Conservation (phyloP, 1,140 invertebrate species). For the Samia ricini region DNA sequence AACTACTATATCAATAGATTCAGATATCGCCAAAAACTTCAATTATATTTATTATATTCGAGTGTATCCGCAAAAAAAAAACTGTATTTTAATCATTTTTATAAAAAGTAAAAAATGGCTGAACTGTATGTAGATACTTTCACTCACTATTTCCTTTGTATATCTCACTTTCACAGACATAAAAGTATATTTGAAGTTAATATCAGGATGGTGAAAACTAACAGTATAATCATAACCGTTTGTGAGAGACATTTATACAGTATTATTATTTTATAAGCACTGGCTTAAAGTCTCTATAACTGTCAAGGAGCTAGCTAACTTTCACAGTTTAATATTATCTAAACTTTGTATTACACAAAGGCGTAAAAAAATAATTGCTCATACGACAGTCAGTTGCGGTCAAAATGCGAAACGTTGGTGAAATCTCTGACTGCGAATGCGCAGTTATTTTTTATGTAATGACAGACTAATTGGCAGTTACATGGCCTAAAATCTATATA, state of each 20-base stretch:
- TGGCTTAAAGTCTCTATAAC: not conserved
- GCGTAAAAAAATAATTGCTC: conserved; percentile 1
- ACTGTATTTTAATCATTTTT: not conserved
- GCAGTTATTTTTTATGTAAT: conserved; percentile 11
- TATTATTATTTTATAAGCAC: not conserved
- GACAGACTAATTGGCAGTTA: conserved; percentile 27
- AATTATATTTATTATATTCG: not conserved
- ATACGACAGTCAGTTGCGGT: not conserved
- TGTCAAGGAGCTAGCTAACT: not conserved
- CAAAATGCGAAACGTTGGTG: not conserved
- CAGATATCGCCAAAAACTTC: no score
- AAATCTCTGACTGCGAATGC: not conserved
- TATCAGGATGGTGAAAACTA: not conserved
- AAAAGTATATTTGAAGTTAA: not conserved
- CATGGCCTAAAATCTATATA: conserved; percentile 26
- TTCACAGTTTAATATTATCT: not conserved
- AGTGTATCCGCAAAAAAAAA: not conserved
- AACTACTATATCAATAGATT: no score
- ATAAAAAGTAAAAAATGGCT: not conserved
- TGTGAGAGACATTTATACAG: not conserved
- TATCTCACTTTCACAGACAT: not conserved
- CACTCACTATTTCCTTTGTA: not conserved
- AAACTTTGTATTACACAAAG: not conserved
- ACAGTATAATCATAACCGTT: not conserved
- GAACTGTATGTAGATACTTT: not conserved